phyloP scores from a whole-genome alignment of 2,113 vertebrate species.

The Hemichromis elongatus region DNA sequence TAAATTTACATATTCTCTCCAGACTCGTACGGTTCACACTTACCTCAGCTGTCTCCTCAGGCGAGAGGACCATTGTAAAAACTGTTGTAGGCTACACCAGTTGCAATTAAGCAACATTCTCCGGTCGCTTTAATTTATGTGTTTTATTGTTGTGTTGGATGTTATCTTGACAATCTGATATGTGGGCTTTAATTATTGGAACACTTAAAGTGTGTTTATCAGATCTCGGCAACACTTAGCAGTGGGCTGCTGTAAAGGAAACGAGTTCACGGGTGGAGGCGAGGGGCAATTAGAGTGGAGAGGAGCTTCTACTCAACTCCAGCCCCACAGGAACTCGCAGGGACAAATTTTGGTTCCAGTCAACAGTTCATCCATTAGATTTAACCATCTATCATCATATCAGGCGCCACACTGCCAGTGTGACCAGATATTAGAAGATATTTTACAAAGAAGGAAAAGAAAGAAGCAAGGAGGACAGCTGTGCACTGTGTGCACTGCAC shows the following conservation, averaged over 20 bases:
- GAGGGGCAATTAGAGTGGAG: slow-evolving; percentile 62
- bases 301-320: slow-evolving; percentile 56
- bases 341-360: slow-evolving; percentile 56
- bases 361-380: slow-evolving; percentile 50
- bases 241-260: slow-evolving; percentile 30
- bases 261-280: slow-evolving; percentile 4
- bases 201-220: slow-evolving; percentile 51
- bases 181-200: slow-evolving; percentile 60
- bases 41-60: slow-evolving; percentile 25
- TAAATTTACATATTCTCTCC: slow-evolving; percentile 59
- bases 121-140: slow-evolving; percentile 27
- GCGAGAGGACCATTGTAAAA: slow-evolving; percentile 18
- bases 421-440: not conserved
- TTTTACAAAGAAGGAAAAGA: not conserved
- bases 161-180: slow-evolving; percentile 51
- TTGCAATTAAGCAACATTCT: slow-evolving; percentile 22
- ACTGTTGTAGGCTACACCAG: not conserved
- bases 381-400: slow-evolving; percentile 43
- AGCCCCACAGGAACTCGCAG: slow-evolving; percentile 36
- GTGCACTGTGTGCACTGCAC: not conserved
- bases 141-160: slow-evolving; percentile 36
- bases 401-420: slow-evolving; percentile 5
- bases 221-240: slow-evolving; percentile 30
- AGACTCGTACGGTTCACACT: not conserved
- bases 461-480: not conserved